phyloP scores from a whole-genome alignment of 1,140 invertebrate genomes.

The Trachymyrmex septentrionalis region DNA sequence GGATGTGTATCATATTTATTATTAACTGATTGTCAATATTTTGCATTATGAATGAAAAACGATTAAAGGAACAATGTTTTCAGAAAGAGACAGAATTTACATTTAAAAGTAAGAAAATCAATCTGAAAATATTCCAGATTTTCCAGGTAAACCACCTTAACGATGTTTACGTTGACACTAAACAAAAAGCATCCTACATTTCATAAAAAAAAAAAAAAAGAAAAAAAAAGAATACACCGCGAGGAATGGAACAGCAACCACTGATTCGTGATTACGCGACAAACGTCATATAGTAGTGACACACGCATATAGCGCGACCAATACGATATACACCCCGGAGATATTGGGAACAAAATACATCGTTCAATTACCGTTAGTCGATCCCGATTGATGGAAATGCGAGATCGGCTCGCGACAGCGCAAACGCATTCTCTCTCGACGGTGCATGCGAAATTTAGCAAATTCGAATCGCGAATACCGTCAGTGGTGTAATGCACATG shows the following conservation, averaged over 20 bases:
- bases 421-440: neutral
- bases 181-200: neutral
- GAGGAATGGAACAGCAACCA: neutral
- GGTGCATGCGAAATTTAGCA: slow-evolving; percentile 43
- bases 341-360: slow-evolving; percentile 45
- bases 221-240: neutral
- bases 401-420: slow-evolving; percentile 1
- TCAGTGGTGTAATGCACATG: neutral
- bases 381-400: slow-evolving; percentile 46
- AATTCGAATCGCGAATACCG: slow-evolving; percentile 38
- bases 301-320: neutral
- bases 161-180: too few species aligned
- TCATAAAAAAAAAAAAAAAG: neutral
- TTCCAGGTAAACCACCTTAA: too few species aligned
- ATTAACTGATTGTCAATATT: too few species aligned
- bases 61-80: too few species aligned
- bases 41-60: too few species aligned
- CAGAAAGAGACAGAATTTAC: too few species aligned
- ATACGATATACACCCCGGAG: slow-evolving; percentile 8
- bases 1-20: too few species aligned
- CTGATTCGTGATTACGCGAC: slow-evolving; percentile 23
- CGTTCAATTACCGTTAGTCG: slow-evolving; percentile 30
- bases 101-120: too few species aligned
- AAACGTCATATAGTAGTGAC: too few species aligned
- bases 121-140: too few species aligned